Evolutionary conservation across 2,888 invertebrate species (phyloP).

Genomic region (Nephrotoma guestfalica): DNA sequence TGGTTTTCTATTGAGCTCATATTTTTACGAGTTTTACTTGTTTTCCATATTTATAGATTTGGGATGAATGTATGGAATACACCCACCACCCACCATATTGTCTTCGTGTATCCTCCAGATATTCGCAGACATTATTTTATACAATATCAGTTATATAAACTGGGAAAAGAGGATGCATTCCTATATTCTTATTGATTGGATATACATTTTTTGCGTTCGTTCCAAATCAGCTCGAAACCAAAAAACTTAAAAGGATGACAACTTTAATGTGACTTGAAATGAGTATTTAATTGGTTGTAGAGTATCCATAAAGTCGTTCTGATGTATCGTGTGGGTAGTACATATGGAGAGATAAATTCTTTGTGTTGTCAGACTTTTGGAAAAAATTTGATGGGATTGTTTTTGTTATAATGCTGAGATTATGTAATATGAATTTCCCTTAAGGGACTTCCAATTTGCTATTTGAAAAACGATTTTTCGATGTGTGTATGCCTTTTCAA

Average conservation of each 20-base stretch:
- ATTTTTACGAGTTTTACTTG: not conserved
- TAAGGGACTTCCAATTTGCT: not conserved
- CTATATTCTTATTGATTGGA: not conserved
- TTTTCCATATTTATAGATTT: not conserved
- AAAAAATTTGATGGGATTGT: not conserved
- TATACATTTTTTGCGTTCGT: not conserved
- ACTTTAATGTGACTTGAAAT: not conserved
- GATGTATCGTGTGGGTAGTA: not conserved
- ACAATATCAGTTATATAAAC: not conserved
- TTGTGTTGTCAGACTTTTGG: not conserved
- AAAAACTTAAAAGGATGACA: not conserved
- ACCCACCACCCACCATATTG: not conserved
- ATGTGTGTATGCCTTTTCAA: not conserved
- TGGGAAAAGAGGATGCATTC: not conserved
- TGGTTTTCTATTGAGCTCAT: not conserved
- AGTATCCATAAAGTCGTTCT: not conserved
- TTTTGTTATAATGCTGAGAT: not conserved
- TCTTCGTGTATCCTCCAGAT: not conserved
- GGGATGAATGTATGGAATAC: not conserved
- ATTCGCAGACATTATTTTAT: not conserved
- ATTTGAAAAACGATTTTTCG: not conserved
- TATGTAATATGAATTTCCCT: not conserved
- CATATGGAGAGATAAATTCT: not conserved
- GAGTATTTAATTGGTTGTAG: not conserved
- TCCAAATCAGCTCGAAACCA: not conserved